Percentiles rank a stretch among this genome's conserved stretches.
These are phyloP conservation scores for Raillietiella orientalis DNA, from an alignment of 2,888 invertebrate species.

Conservation along the genomic window DNA sequence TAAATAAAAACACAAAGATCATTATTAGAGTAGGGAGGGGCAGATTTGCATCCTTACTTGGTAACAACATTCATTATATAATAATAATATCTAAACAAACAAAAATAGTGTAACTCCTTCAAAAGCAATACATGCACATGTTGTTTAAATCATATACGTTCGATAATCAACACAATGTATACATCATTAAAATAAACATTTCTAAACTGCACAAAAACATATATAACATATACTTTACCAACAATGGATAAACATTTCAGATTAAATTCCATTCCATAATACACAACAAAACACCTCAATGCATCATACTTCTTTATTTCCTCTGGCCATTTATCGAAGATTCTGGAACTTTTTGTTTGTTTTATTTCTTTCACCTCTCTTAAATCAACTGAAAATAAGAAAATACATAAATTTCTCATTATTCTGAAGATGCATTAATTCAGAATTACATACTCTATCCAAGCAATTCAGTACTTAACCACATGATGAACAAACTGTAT, in stretches of 20 bases:
- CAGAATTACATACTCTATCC: too few relatives aligned
- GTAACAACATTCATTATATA: too few relatives aligned
- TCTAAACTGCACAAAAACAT: slow-evolving; percentile 2
- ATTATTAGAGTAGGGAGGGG: too few relatives aligned
- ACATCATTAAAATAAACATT: neutral
- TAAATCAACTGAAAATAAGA: slow-evolving; percentile 23
- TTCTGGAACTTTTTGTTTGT: slow-evolving; percentile 49
- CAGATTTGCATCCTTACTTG: too few relatives aligned
- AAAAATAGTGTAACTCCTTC: slow-evolving; percentile 1
- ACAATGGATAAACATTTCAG: slow-evolving; percentile 56
- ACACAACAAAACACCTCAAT: slow-evolving; percentile 53
- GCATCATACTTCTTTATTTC: slow-evolving; percentile 46
- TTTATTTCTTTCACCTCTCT: slow-evolving; percentile 66
- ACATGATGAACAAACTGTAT: too few relatives aligned
- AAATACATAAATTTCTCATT: too few relatives aligned
- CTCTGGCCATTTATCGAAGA: slow-evolving; percentile 74
- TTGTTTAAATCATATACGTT: neutral
- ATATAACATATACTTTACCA: slow-evolving; percentile 19
- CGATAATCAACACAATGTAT: neutral
- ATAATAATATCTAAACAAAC: too few relatives aligned
- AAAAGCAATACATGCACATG: neutral
- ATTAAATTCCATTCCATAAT: slow-evolving; percentile 65
- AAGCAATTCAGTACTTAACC: too few relatives aligned
- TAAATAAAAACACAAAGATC: too few relatives aligned
- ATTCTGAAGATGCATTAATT: too few relatives aligned